phyloP scores from a whole-genome alignment of 2,797 vertebrate species.

The Halcyon chelicuti region DNA sequence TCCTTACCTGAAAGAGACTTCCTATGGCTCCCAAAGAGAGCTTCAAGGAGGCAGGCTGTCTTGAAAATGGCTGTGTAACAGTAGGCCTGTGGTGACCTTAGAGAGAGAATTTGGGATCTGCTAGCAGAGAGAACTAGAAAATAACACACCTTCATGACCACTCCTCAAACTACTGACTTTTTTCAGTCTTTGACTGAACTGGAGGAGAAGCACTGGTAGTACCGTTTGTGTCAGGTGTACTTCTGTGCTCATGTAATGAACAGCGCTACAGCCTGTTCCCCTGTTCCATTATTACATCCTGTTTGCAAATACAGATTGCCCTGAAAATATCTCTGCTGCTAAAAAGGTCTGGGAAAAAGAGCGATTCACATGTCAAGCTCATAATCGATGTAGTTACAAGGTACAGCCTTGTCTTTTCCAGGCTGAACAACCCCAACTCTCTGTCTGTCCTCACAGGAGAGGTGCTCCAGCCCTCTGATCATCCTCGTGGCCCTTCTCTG shows the following conservation, averaged over 20 bases:
- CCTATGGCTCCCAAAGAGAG: background rate
- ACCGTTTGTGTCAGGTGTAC: background rate
- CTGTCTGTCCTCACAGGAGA: too few relatives aligned
- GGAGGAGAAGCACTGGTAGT: background rate
- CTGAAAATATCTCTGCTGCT: background rate
- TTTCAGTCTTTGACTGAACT: background rate
- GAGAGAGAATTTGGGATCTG: background rate
- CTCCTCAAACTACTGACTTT: background rate
- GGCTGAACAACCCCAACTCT: too few relatives aligned
- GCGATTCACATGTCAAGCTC: background rate
- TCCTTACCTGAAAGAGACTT: background rate
- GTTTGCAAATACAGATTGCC: background rate
- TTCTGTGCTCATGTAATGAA: background rate
- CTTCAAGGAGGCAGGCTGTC: too few relatives aligned
- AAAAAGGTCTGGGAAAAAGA: background rate
- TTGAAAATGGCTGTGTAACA: background rate
- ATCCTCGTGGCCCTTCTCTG: too few relatives aligned
- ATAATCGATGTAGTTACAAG: background rate
- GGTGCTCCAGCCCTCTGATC: too few relatives aligned
- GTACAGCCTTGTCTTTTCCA: background rate
- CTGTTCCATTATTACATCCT: accelerated
- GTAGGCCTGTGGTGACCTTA: background rate
- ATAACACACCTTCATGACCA: background rate
- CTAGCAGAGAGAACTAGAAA: background rate
- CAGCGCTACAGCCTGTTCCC: background rate